phyloP scores from a whole-genome alignment of 2,113 vertebrate genomes.

The Chiloscyllium plagiosum region DNA sequence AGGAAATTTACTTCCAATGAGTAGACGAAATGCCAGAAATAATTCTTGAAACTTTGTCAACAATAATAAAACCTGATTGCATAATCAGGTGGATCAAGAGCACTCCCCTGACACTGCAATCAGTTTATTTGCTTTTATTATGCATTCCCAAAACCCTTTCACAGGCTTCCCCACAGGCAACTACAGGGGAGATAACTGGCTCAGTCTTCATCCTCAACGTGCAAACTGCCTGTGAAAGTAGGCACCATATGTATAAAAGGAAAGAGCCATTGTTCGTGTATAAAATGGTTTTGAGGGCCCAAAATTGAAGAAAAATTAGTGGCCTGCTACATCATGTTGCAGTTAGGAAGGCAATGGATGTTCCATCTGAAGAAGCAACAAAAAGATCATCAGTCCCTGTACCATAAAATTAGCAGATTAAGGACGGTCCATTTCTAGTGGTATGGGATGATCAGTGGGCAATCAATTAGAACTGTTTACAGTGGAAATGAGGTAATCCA shows the following conservation, averaged over 20 bases:
- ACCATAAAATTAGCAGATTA: not conserved
- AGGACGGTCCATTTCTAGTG: not conserved
- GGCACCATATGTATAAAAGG: not conserved
- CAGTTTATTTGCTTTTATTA: not conserved
- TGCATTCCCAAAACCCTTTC: not conserved
- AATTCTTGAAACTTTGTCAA: not conserved
- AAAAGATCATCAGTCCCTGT: not conserved
- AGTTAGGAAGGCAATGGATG: not conserved
- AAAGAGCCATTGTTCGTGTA: not conserved
- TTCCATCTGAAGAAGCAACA: not conserved
- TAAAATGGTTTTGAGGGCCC: not conserved
- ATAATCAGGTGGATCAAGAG: not conserved
- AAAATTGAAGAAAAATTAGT: not conserved
- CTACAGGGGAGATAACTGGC: not conserved
- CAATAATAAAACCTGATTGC: not conserved
- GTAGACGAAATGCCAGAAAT: not conserved
- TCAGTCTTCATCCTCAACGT: not conserved
- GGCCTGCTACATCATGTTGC: not conserved
- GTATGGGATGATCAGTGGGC: not conserved
- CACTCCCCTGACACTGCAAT: not conserved
- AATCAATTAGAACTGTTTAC: not conserved
- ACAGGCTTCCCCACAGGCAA: not conserved
- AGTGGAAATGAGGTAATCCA: not conserved
- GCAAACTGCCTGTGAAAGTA: not conserved
- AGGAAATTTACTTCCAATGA: not conserved